Evolutionary conservation across 2,888 invertebrate genomes (phyloP), one percentile per base, ranked within the genome.

Genomic region (Rosalia funebris): DNA sequence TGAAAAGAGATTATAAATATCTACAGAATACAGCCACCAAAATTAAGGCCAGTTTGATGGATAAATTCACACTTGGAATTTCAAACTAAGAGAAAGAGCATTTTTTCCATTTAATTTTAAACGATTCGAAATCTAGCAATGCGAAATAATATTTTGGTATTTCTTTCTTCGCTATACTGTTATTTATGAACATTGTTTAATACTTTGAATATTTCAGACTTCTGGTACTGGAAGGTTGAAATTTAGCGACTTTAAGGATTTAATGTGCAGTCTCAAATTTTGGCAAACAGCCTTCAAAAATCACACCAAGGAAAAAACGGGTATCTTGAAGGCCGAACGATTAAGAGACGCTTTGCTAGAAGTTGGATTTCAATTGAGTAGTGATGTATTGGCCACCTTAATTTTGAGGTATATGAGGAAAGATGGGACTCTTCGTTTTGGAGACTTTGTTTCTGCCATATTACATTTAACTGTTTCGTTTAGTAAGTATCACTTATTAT

Each of bases 241-340:
- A 63, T 91, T 95, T 71, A 85, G 86, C 52, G 93, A 95, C 76
- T 96, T 95, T 80, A 95, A 93, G 79, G 94, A 95, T 75, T 85
- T 96, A 64, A 93, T 96, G 89, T 93, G 92, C 74, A 95, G 94
- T 74, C 81, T 96, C 42, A 95, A 95, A 76, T 89, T 91, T 62
- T 95, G 95, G 95, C 95, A 96, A 76, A 89, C 91, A 15, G 90
- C 93, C 1, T 96, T 96, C 81, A 93, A 93, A 80, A 91, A 90
- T 71, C 95, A 96, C 77, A 92, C 95, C 95, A 3, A 91, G 92
- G 74, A 95, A 95, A 78, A 95, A 94, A 79, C 93, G 60, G 95
- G 95, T 1, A 93, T 96, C 10, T 82, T 96, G 19, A 89, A 92
- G 71, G 94, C 94, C 0, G 96, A 96, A 81, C 84, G 93, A 63